Evolutionary conservation across 2,113 vertebrate species (phyloP).

Genomic region (Aegotheles bennettii): DNA sequence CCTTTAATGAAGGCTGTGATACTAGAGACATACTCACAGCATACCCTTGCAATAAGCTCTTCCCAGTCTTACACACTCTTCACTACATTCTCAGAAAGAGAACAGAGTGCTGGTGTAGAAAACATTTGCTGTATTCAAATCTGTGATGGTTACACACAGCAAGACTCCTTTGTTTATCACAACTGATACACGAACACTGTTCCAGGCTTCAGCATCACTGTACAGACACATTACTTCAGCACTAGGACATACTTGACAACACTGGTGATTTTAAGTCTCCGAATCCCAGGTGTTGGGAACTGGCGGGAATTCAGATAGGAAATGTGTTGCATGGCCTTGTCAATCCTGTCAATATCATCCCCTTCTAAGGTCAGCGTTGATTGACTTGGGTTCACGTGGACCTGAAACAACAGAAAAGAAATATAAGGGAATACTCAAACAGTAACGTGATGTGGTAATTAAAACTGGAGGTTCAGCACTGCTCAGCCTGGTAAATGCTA

Average conservation of each 20-base stretch:
- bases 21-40: neutral
- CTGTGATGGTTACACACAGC: neutral
- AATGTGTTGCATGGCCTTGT: slow-evolving; percentile 91
- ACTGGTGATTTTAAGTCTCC: slow-evolving; percentile 86
- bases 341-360: slow-evolving; percentile 84
- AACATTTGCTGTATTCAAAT: accelerated
- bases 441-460: neutral
- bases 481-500: neutral
- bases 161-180: neutral
- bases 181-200: accelerated
- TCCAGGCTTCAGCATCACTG: neutral
- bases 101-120: neutral
- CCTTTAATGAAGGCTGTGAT: neutral
- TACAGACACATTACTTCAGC: no score
- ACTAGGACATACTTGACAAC: slow-evolving; percentile 77
- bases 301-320: slow-evolving; percentile 94
- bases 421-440: accelerated
- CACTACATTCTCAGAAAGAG: neutral
- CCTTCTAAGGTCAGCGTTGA: slow-evolving; percentile 86
- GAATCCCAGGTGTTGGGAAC: slow-evolving; percentile 94
- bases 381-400: slow-evolving; percentile 88
- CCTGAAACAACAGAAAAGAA: slow-evolving; percentile 55
- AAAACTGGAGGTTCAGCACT: neutral
- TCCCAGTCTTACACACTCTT: neutral
- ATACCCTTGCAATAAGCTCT: neutral